phyloP scores from a whole-genome alignment of 2,888 invertebrate genomes.

The Cryptocephalus primarius region DNA sequence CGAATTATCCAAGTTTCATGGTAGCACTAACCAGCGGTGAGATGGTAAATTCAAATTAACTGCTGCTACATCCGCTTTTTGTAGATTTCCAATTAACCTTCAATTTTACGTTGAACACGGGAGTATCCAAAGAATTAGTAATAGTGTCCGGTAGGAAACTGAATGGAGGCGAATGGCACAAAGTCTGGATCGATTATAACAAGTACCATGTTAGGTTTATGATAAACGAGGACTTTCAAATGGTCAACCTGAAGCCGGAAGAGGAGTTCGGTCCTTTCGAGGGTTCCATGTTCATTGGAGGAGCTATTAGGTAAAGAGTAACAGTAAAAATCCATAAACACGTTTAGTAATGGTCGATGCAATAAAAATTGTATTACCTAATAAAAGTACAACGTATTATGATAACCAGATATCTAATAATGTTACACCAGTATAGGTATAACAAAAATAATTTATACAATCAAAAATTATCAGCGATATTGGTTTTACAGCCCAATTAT shows the following conservation, averaged over 20 bases:
- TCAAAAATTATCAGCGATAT: too few species aligned
- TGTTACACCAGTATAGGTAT: background rate
- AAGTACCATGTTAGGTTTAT: constrained; percentile 87
- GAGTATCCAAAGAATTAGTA: constrained; percentile 67
- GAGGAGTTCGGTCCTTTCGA: constrained; percentile 89
- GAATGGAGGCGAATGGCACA: constrained; percentile 93
- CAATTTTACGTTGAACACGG: constrained; percentile 80
- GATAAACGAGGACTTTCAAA: constrained; percentile 82
- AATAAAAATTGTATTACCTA: too few species aligned
- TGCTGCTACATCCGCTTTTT: too few species aligned
- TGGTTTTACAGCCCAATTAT: too few species aligned
- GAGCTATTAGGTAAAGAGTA: constrained; percentile 70
- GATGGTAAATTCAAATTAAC: background rate
- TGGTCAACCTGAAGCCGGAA: constrained; percentile 73
- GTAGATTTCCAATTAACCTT: constrained; percentile 76
- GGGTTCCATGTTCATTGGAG: constrained; percentile 89
- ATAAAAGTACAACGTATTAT: too few species aligned
- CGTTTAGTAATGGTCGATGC: constrained; percentile 1
- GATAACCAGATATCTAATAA: background rate
- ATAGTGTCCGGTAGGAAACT: constrained; percentile 73
- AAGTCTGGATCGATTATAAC: constrained; percentile 91
- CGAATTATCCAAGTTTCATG: constrained; percentile 85
- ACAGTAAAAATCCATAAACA: too few species aligned
- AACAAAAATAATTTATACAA: too few species aligned
- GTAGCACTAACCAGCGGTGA: constrained; percentile 75